Evolutionary conservation across 2,888 invertebrate genomes (phyloP).

Genomic region (Drosophila multiciliata): DNA sequence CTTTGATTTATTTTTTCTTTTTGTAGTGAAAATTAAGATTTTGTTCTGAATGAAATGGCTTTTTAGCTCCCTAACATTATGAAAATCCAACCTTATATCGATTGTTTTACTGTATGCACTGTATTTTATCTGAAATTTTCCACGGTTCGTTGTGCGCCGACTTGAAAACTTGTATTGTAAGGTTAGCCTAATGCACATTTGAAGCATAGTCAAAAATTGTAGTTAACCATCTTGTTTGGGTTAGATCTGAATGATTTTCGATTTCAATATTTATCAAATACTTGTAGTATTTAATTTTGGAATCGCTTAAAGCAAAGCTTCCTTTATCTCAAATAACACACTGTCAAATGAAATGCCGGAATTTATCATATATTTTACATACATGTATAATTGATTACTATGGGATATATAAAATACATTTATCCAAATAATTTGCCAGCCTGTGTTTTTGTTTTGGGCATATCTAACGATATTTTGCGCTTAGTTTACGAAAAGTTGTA

Average conservation of each 20-base stretch:
- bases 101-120: slow-evolving; percentile 13
- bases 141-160: slow-evolving; percentile 30
- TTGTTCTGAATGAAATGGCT: slow-evolving; percentile 5
- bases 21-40: slow-evolving; percentile 6
- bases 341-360: slow-evolving; percentile 25
- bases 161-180: background rate
- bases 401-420: slow-evolving; percentile 5
- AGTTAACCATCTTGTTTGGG: background rate
- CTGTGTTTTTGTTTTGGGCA: slow-evolving; percentile 24
- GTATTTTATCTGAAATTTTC: slow-evolving; percentile 20
- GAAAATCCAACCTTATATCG: slow-evolving; percentile 21
- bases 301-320: slow-evolving; percentile 68
- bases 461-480: slow-evolving; percentile 52
- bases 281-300: slow-evolving; percentile 26
- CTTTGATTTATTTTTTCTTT: slow-evolving; percentile 5
- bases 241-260: slow-evolving; percentile 7
- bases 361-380: slow-evolving; percentile 8
- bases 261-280: slow-evolving; percentile 26
- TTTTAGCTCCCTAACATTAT: slow-evolving; percentile 19
- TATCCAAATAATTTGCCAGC: slow-evolving; percentile 28
- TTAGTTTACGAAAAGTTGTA: slow-evolving; percentile 50
- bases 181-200: slow-evolving; percentile 13
- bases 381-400: slow-evolving; percentile 3
- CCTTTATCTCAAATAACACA: slow-evolving; percentile 16
- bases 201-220: slow-evolving; percentile 22